Evolutionary conservation across 2,113 vertebrate species (phyloP).

Genomic region (Pluvianellus socialis): DNA sequence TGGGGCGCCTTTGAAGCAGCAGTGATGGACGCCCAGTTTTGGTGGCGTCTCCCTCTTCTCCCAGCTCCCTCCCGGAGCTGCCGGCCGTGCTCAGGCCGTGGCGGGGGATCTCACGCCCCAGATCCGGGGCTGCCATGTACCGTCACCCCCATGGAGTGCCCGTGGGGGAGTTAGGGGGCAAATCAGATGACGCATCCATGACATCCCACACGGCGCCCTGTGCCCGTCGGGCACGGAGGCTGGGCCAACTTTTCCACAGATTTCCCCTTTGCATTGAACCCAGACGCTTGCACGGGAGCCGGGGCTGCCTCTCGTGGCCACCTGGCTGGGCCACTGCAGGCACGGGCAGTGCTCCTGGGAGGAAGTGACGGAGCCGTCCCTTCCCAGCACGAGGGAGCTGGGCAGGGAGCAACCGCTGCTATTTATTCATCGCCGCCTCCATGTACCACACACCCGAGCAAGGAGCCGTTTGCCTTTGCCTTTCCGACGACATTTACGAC

Average conservation of each 20-base stretch:
- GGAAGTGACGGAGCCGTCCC: neutral
- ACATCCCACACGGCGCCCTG: neutral
- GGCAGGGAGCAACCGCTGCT: neutral
- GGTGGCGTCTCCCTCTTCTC: no score
- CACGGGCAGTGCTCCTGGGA: no score
- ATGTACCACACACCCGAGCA: accelerated
- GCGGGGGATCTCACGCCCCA: neutral
- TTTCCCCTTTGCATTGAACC: accelerated
- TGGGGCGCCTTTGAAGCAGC: neutral
- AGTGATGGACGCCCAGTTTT: neutral
- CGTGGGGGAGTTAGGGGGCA: accelerated
- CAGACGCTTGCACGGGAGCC: accelerated
- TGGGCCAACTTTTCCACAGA: accelerated
- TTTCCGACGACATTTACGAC: accelerated
- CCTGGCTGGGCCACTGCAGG: no score
- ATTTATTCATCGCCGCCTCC: neutral
- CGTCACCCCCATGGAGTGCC: neutral
- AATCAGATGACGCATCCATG: accelerated
- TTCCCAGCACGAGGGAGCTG: accelerated
- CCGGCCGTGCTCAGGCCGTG: accelerated
- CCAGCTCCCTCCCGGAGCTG: neutral
- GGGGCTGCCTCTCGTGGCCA: neutral
- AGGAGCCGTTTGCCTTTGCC: accelerated
- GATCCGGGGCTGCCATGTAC: neutral
- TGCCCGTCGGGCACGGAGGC: neutral